phyloP scores from a whole-genome alignment of 1,140 invertebrate genomes.

The Sminthurides bifidus region DNA sequence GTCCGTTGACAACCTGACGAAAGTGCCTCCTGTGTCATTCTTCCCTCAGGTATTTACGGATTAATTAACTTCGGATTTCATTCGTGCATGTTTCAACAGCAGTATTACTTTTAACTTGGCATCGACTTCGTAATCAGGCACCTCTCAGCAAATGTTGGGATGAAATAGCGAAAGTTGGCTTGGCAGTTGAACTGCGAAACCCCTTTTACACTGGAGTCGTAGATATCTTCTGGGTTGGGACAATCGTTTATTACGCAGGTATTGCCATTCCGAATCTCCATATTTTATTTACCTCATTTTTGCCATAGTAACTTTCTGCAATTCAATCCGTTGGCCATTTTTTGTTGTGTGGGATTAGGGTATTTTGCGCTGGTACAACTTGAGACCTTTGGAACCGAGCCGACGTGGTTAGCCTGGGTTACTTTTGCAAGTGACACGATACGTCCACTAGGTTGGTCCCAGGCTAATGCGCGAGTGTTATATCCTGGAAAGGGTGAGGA shows the following conservation, averaged over 20 bases:
- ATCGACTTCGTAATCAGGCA: neutral
- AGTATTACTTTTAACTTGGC: neutral
- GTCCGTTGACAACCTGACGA: neutral
- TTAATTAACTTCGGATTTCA: neutral
- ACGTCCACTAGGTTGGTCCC: neutral
- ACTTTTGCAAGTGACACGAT: neutral
- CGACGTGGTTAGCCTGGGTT: neutral
- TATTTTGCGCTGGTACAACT: neutral
- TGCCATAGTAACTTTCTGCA: neutral
- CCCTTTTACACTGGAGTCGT: neutral
- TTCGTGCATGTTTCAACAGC: neutral
- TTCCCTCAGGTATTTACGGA: neutral
- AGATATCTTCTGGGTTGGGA: neutral
- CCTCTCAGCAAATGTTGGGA: neutral
- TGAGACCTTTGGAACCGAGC: neutral
- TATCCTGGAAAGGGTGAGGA: neutral
- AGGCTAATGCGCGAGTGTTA: neutral
- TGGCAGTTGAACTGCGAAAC: neutral
- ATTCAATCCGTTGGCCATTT: too few relatives aligned
- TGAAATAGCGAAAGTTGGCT: neutral
- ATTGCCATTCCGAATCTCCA: too few relatives aligned
- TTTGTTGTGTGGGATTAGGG: too few relatives aligned
- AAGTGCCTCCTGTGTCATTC: neutral
- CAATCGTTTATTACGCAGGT: constrained; percentile 2
- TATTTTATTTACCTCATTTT: neutral